These are phyloP conservation scores for Herminia tarsipennalis DNA, from an alignment of 2,888 invertebrate genomes.

Conservation along the genomic window DNA sequence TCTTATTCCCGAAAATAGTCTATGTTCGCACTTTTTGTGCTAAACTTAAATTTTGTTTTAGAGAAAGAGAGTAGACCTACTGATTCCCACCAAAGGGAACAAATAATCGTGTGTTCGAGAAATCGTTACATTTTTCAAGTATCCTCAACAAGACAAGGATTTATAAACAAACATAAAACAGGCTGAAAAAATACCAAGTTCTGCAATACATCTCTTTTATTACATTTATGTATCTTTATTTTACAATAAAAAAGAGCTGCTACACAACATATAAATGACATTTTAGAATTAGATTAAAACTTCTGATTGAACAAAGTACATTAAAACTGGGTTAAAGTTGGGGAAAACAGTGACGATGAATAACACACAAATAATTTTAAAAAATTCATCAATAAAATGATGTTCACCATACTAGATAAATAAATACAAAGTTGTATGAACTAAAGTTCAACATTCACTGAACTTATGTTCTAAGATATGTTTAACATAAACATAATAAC, in stretches of 20 bases:
- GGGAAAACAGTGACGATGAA: no score
- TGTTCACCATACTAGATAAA: neutral
- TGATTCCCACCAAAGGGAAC: no score
- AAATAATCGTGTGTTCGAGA: no score
- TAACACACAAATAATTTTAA: neutral
- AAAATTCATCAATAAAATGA: neutral
- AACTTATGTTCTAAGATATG: constrained; percentile 34
- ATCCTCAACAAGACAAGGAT: no score
- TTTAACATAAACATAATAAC: constrained; percentile 25
- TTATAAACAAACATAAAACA: no score
- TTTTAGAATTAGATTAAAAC: neutral
- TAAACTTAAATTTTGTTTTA: no score
- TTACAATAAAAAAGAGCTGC: constrained; percentile 31
- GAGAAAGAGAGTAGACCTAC: no score
- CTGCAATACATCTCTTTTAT: constrained; percentile 24
- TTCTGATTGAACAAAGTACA: neutral
- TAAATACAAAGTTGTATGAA: constrained; percentile 3
- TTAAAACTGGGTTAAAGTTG: neutral
- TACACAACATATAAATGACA: constrained; percentile 11
- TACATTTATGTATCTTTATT: constrained; percentile 20
- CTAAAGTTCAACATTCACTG: constrained; percentile 7
- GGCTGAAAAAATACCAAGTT: neutral
- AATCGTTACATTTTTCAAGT: no score
- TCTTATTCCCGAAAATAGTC: no score
- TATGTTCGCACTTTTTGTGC: no score